Evolutionary conservation across 2,888 invertebrate species (phyloP), one percentile per base, ranked within the genome.

Genomic region (Drosophila prolongata): DNA sequence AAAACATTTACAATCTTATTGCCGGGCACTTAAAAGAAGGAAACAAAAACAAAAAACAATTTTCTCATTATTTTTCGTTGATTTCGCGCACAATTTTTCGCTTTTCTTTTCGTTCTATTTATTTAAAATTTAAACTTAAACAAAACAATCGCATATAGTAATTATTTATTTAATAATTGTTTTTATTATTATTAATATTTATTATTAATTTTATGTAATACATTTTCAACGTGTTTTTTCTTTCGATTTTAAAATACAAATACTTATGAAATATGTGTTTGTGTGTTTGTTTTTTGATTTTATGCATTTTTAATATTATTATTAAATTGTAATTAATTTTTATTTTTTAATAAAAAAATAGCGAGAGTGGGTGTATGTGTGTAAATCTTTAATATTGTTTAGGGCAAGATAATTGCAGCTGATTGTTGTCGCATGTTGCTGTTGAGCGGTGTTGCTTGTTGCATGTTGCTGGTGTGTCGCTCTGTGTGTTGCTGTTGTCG

Each of bases 1-100:
- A 86, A 84, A 89, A 88, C 78, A 88, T 89, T 77, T 90, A 90
- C 90, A 89, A 90, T 90, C 89, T 89, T 89, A 89, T 89, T 89
- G 88, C 90, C 79, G 76, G 65, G 75, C 70, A 73, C 80, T 79
- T 74, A 76, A 72, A 60, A 79, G 82, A 60, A 74, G 67, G 61
- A 69, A 71, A 71, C 61, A 71, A 68, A 49, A 66, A 66, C 69
- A 66, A 66, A 55, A 66, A 68, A 77, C 62, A 44, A 30, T 64
- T 65, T 72, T 73, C 49, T 58, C 44, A 44, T 64, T 49, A 46
- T 54, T 37, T 60, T 62, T 81, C 42, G 38, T 27, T 54, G 19
- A 35, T 49, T 38, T 65, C 61, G 43, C 42, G 43, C 52, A 46
- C 14, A 56, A 55, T 53, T 66, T 49, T 70, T 68, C 46, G 58